Evolutionary conservation across 2,113 vertebrate genomes (phyloP).

Genomic region (Meles meles): DNA sequence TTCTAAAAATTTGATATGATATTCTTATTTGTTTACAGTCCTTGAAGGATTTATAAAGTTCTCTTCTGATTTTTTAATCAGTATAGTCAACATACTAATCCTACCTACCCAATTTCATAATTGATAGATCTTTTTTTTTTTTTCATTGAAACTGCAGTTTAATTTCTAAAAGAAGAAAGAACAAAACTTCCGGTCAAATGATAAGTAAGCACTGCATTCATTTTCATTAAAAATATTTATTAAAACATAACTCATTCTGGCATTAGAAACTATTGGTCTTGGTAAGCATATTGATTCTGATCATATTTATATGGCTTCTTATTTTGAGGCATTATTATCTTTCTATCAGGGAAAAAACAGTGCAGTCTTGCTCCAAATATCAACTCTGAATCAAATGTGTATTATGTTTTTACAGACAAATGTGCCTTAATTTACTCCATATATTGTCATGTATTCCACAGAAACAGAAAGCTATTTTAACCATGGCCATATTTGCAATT

Average conservation of each 20-base stretch:
- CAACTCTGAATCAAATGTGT: neutral
- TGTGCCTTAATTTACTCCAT: neutral
- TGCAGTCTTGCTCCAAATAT: neutral
- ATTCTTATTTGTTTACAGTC: neutral
- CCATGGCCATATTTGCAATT: neutral
- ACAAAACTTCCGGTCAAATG: neutral
- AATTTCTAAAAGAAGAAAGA: constrained; percentile 9
- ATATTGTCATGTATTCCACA: neutral
- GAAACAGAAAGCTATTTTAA: neutral
- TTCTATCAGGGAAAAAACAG: neutral
- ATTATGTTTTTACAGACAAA: neutral
- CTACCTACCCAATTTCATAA: neutral
- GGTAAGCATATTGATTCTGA: neutral
- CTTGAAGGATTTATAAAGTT: neutral
- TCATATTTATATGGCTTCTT: neutral
- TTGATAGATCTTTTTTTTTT: neutral
- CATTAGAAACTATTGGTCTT: neutral
- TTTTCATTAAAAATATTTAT: constrained; percentile 37
- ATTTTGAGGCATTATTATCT: constrained; percentile 9
- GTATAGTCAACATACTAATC: neutral
- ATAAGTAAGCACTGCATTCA: neutral
- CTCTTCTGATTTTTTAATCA: neutral
- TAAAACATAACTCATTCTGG: neutral
- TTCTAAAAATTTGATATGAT: neutral
- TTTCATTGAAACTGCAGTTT: neutral